Evolutionary conservation across 2,888 invertebrate genomes (phyloP).

Genomic region (Dysmachus trigonus): DNA sequence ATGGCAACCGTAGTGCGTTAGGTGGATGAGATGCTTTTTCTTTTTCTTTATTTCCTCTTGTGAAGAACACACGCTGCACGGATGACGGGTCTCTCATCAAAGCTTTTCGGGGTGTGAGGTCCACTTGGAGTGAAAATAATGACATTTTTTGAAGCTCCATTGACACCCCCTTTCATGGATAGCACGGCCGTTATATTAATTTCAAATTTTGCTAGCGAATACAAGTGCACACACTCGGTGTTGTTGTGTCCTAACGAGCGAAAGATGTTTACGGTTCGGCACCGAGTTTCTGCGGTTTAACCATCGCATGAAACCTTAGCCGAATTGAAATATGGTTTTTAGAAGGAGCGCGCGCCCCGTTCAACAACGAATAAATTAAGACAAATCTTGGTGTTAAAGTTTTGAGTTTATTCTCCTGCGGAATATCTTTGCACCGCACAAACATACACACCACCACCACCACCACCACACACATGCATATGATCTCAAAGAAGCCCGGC

Average conservation of each 20-base stretch:
- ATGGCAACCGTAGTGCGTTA: slow-evolving; percentile 28
- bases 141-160: slow-evolving; percentile 14
- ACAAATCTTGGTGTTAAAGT: not conserved
- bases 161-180: not conserved
- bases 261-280: not conserved
- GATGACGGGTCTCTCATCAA: not conserved
- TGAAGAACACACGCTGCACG: not conserved
- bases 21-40: not conserved
- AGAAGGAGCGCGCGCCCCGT: not conserved
- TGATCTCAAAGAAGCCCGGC: not conserved
- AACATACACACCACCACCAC: not conserved
- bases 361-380: not conserved
- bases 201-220: not conserved
- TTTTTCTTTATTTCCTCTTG: not conserved
- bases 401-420: not conserved
- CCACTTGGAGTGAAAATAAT: slow-evolving; percentile 21
- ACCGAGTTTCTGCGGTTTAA: not conserved
- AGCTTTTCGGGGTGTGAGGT: not conserved
- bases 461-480: not conserved
- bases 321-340: not conserved
- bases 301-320: not conserved
- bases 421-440: not conserved
- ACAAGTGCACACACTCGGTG: not conserved
- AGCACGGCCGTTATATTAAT: not conserved
- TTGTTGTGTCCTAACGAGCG: not conserved